Conservation (phyloP, 1,140 invertebrate genomes). For the Argopecten irradians region DNA sequence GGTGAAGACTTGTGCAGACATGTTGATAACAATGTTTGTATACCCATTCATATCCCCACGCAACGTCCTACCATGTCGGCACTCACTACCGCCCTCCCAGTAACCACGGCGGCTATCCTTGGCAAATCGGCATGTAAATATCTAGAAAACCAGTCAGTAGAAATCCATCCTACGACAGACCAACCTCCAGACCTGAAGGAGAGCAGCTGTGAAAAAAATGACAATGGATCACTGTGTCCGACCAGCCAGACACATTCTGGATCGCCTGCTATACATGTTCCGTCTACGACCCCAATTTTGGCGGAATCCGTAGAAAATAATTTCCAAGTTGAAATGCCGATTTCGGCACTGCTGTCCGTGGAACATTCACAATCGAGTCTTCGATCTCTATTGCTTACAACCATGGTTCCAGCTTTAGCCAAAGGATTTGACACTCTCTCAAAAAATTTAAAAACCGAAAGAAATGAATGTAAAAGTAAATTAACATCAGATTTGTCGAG, state of each 20-base stretch:
- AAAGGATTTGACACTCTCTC: neutral
- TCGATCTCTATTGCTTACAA: neutral
- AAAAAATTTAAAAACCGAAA: neutral
- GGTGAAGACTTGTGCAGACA: neutral
- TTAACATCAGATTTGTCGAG: too few species aligned
- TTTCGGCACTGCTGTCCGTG: neutral
- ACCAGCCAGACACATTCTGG: neutral
- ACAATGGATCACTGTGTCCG: neutral
- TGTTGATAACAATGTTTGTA: neutral
- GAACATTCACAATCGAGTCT: neutral
- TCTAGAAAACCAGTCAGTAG: neutral
- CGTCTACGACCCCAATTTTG: neutral
- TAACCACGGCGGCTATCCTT: neutral
- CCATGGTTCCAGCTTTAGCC: neutral
- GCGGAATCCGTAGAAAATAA: neutral
- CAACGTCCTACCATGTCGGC: neutral
- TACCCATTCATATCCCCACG: neutral
- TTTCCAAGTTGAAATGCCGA: neutral
- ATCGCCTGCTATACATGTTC: neutral
- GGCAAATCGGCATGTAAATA: neutral
- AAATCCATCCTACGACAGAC: neutral
- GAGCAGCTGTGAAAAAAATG: neutral
- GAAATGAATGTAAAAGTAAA: neutral
- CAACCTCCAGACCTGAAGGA: neutral
- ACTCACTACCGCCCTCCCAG: neutral